Evolutionary conservation across 2,113 vertebrate genomes (phyloP), one percentile per base, ranked within the genome.

Genomic region (Platysternon megacephalum): DNA sequence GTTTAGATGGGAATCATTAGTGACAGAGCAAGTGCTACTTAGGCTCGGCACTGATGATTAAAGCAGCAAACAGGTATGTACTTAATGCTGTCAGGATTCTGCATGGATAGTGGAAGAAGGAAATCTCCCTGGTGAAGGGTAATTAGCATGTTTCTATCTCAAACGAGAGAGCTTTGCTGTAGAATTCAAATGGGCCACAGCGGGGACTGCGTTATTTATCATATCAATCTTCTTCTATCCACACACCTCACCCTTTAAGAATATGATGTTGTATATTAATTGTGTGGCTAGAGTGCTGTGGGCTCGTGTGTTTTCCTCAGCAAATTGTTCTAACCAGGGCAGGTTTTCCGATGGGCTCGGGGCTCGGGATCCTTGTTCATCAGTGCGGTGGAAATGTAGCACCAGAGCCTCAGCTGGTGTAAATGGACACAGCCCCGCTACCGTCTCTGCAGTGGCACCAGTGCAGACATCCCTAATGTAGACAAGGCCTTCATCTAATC

Each of bases 391-490:
- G 52, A 13, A 9, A 1, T 0, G 0, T 26, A 56, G 81, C 16
- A 0, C 2, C 2, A 0, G 0, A 44, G 0, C 1, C n/a, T 49
- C 11, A 0, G 0, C 0, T 1, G 68, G 58, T 35, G 39, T 5
- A 1, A 24, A 56, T 78, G 79, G 56, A 49, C 19, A 46, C 9
- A 0, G 2, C 5, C 0, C n/a, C 5, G 1, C 11, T 5, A 2
- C 1, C 0, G 2, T 0, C 0, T 42, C 7, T 61, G 58, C 17
- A 90, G 86, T 58, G 5, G 11, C 55, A 78, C 35, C 3, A 6
- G 49, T 4, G 65, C 29, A 49, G 28, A 89, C 81, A 46, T 28
- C 42, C 74, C 26, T 44, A 29, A 44, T 28, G 26, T 26, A 29
- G 44, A 46, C 42, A 4, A 26, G 11, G 6, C 74, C 74, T 44